A percentile compares a stretch with the other conserved stretches of the same genome.
Conservation (phyloP, 2,797 vertebrate species). For the Chelidonichthys spinosus region DNA sequence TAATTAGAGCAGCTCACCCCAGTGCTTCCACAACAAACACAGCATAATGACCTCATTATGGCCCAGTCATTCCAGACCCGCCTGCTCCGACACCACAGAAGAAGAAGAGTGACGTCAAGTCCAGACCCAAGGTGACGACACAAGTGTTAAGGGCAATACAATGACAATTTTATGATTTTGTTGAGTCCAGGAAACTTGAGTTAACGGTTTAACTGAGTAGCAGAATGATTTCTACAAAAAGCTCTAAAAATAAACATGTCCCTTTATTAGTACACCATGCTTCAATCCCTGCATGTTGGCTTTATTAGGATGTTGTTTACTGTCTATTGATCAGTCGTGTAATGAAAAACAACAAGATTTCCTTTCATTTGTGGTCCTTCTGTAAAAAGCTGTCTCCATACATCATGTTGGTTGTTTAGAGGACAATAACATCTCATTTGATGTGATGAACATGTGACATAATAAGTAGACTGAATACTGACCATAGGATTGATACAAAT, state of each 20-base stretch:
- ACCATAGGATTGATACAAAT: no score
- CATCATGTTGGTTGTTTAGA: no score
- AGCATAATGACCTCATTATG: slow-evolving; percentile 99
- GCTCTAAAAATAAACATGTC: not conserved
- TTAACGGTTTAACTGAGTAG: not conserved
- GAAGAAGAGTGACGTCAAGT: slow-evolving; percentile 50
- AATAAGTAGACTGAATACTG: no score
- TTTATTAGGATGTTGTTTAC: not conserved
- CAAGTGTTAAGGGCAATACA: no score
- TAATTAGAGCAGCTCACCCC: slow-evolving; percentile 88
- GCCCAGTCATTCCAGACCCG: slow-evolving; percentile 93
- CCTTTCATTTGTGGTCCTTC: no score
- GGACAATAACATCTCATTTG: no score
- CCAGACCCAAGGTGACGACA: slow-evolving; percentile 66
- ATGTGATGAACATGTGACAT: no score
- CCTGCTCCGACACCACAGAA: slow-evolving; percentile 58
- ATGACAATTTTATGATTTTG: no score
- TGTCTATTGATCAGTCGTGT: no score
- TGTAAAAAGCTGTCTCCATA: no score
- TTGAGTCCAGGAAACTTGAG: no score
- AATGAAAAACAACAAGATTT: no score
- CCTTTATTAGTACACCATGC: not conserved
- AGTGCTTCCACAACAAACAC: slow-evolving; percentile 99
- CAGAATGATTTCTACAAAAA: not conserved
- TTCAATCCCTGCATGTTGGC: not conserved